Conservation (phyloP, 2,888 invertebrate species). For the Cerceris ruficornis region DNA sequence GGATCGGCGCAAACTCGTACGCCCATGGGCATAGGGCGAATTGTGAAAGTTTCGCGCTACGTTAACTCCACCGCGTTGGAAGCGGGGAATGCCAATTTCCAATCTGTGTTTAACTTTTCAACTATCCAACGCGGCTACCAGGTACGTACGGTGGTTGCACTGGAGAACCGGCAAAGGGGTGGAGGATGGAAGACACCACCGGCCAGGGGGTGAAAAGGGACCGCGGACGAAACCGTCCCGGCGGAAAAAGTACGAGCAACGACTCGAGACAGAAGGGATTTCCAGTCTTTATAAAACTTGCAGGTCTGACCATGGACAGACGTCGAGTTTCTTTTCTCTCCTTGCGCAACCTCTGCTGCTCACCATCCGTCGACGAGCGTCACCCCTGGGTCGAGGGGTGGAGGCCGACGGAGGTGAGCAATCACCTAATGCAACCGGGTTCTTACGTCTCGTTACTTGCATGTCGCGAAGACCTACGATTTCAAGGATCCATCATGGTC, state of each 20-base stretch:
- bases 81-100: conserved; percentile 73
- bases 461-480: conserved; percentile 1
- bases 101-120: conserved; percentile 75
- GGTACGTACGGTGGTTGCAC: conserved; percentile 4
- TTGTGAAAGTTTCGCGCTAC: conserved; percentile 66
- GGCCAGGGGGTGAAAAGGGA: conserved; percentile 7
- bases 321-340: conserved; percentile 38
- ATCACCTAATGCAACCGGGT: conserved; percentile 75
- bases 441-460: conserved; percentile 12
- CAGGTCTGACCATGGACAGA: conserved; percentile 48
- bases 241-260: conserved; percentile 6
- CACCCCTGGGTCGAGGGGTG: conserved; percentile 1
- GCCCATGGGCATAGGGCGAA: conserved; percentile 55
- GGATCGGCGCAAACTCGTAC: conserved; percentile 33
- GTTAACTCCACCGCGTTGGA: conserved; percentile 55
- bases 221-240: not conserved
- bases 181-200: not conserved
- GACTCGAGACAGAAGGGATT: conserved; percentile 48
- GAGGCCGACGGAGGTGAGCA: conserved; percentile 59
- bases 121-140: conserved; percentile 56
- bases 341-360: conserved; percentile 13
- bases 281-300: conserved; percentile 67
- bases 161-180: conserved; percentile 7
- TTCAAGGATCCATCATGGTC: not conserved
- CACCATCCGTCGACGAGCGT: conserved; percentile 22